phyloP scores from a whole-genome alignment of 1,140 invertebrate genomes.

The Anoplolepis gracilipes region DNA sequence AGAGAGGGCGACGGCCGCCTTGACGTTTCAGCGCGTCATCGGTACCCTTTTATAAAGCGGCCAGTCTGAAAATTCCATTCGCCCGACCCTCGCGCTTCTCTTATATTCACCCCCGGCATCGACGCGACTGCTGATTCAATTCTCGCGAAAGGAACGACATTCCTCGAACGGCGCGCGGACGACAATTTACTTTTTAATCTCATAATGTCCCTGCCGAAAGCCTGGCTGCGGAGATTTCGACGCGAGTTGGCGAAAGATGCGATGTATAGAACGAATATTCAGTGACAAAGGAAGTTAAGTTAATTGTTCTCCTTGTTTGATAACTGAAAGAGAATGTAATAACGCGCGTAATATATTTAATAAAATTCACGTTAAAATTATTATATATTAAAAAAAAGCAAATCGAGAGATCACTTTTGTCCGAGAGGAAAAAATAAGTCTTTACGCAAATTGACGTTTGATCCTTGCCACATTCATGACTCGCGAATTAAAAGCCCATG shows the following conservation, averaged over 20 bases:
- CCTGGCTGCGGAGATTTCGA: constrained; percentile 21
- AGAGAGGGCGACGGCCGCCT: constrained; percentile 42
- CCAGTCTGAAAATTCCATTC: constrained; percentile 52
- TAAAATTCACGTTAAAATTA: background rate
- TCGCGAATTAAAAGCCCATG: constrained; percentile 79
- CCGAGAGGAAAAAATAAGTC: background rate
- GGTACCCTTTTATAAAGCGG: constrained; percentile 61
- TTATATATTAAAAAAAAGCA: no score
- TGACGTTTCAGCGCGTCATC: constrained; percentile 64
- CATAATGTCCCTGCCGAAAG: constrained; percentile 33
- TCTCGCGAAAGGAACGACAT: constrained; percentile 21
- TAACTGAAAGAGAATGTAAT: background rate
- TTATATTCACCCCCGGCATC: constrained; percentile 38
- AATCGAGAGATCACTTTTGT: background rate
- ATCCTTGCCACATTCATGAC: constrained; percentile 48
- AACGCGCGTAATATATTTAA: background rate
- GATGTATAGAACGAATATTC: background rate
- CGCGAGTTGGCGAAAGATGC: background rate
- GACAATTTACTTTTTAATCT: constrained; percentile 62
- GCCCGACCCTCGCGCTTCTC: constrained; percentile 25
- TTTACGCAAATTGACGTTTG: constrained; percentile 62
- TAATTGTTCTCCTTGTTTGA: background rate
- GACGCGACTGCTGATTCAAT: constrained; percentile 59
- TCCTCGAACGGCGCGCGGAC: constrained; percentile 29
- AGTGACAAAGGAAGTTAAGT: background rate